phyloP scores from a whole-genome alignment of 2,113 vertebrate species.

The Pogonocichla stellata region DNA sequence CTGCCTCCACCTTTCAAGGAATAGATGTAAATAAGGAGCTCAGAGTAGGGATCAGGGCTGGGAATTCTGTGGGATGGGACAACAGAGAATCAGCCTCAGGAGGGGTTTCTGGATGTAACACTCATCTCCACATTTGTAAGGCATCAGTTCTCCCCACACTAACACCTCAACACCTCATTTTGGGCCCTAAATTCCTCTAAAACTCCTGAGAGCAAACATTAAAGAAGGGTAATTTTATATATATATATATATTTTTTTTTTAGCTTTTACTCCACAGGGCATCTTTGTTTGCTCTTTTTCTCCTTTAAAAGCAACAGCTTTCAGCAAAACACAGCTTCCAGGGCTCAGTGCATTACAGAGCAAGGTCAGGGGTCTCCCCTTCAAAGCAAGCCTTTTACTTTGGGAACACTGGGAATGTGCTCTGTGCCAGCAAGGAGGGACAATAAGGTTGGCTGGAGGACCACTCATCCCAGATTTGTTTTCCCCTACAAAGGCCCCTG shows the following conservation, averaged over 20 bases:
- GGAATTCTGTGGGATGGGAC: neutral
- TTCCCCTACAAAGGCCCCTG: neutral
- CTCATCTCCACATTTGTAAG: neutral
- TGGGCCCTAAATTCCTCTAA: neutral
- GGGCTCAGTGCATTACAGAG: neutral
- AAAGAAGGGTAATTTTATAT: neutral
- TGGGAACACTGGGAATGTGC: neutral
- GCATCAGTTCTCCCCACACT: neutral
- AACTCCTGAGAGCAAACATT: neutral
- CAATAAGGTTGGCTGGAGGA: neutral
- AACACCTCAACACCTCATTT: neutral
- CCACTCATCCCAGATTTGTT: neutral
- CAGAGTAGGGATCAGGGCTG: neutral
- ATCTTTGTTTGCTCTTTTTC: neutral
- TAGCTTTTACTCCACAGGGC: neutral
- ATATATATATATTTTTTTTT: too few species aligned
- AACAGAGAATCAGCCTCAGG: neutral
- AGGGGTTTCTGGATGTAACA: neutral
- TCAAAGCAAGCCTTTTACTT: conserved; percentile 1
- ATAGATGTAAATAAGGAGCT: neutral
- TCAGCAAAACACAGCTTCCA: neutral
- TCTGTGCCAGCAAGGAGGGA: neutral
- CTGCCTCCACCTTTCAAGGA: neutral
- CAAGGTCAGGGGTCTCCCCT: neutral
- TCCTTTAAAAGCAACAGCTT: neutral